Evolutionary conservation across 2,113 vertebrate genomes (phyloP), one percentile per base, ranked within the genome.

Genomic region (Lycaon pictus): DNA sequence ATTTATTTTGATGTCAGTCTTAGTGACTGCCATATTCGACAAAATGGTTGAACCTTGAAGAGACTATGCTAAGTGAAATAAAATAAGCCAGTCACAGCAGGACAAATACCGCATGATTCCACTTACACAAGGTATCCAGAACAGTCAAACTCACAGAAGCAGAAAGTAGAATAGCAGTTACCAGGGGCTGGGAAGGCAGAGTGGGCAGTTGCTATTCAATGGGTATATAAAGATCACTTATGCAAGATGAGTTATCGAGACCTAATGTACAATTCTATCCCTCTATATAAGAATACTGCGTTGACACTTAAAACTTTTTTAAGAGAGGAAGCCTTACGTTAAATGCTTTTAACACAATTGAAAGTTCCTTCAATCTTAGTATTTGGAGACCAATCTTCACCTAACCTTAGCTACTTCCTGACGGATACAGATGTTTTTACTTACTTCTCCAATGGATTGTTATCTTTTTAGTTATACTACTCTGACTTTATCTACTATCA

Each of bases 1-100:
- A 88, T 88, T 74, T 72, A 86, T 90, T 79, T 77, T 97, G 74
- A 35, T 16, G 37, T 83, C 58, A 67, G 27, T 22, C 20, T 91
- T 93, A 51, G 92, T 74, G 79, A 94, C 71, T 71, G 74, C 76
- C 27, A 90, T 69, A 69, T 3, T 7, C 19, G 11, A 92, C 56
- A 89, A 67, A 13, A 60, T 60, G 2, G 37, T 74, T 29, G 35
- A 84, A 83, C 32, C 29, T 7, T 81, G 8, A 95, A 25, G 32
- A 60, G 19, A 56, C 32, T 35, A 67, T 25, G 20, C 43, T 63
- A 86, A 86, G 7, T 77, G 35, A 97, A 94, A 53, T 65, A 87
- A 85, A 94, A 53, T 65, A 87, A 85, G 62, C 16, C 29, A 58
- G 22, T 84, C 32, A 72, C 37, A 72, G 76, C 77, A 77, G 16